These are phyloP conservation scores for Diabrotica balteata DNA, from an alignment of 2,888 invertebrate species.

Conservation along the genomic window DNA sequence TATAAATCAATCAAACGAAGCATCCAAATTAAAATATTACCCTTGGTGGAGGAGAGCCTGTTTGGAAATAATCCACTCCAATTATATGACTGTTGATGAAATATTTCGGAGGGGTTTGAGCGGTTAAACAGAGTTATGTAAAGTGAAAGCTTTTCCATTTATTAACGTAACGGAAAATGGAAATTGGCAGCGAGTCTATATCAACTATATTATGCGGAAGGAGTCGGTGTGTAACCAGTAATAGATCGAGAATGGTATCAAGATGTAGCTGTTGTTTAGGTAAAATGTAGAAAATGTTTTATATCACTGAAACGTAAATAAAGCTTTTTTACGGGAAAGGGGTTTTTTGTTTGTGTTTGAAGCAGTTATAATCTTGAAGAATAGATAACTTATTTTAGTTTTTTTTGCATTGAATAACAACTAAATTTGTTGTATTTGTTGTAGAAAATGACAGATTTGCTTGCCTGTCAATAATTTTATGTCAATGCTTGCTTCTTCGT, in stretches of 20 bases:
- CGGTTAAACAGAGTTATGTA: constrained; percentile 28
- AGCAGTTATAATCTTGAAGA: neutral
- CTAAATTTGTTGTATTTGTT: neutral
- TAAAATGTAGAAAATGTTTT: neutral
- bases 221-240: too few species aligned
- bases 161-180: constrained; percentile 16
- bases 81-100: constrained; percentile 44
- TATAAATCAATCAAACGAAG: constrained; percentile 45
- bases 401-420: neutral
- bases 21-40: constrained; percentile 43
- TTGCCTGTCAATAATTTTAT: too few species aligned
- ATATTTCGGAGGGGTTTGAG: constrained; percentile 36
- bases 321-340: too few species aligned
- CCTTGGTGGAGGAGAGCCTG: constrained; percentile 38
- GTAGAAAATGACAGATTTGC: too few species aligned
- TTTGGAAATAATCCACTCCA: constrained; percentile 45
- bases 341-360: neutral
- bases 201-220: too few species aligned
- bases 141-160: constrained; percentile 27
- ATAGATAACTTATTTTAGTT: neutral
- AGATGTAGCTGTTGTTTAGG: neutral
- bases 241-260: neutral
- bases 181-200: neutral
- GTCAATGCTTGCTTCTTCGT: too few species aligned
- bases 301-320: neutral